Percentiles rank a stretch among this genome's conserved stretches.
phyloP scores from a whole-genome alignment of 2,888 invertebrate genomes.

The Boloria euphrosyne region DNA sequence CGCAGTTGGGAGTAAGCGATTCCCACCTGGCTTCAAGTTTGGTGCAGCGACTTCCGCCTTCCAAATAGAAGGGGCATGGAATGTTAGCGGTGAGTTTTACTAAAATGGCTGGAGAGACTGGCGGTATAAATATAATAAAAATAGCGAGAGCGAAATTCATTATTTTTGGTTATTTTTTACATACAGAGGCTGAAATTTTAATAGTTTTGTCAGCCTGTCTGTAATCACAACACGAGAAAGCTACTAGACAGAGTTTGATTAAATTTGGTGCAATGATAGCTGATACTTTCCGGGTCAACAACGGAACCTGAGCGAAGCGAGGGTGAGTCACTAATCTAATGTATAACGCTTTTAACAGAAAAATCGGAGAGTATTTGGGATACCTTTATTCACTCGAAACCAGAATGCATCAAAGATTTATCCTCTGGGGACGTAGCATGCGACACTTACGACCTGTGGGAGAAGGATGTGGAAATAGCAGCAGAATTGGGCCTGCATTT shows the following conservation, averaged over 20 bases:
- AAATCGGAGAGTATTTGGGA: constrained; percentile 33
- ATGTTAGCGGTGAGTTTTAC: constrained; percentile 55
- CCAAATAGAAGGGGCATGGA: constrained; percentile 70
- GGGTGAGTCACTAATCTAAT: no score
- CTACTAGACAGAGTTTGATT: no score
- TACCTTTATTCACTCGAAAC: constrained; percentile 17
- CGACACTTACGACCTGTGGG: constrained; percentile 3
- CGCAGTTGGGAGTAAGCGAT: constrained; percentile 27
- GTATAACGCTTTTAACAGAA: constrained; percentile 23
- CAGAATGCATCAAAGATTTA: constrained; percentile 2
- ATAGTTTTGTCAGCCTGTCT: no score
- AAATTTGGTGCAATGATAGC: no score
- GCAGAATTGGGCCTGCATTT: constrained; percentile 4
- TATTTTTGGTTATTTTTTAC: no score
- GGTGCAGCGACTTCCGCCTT: constrained; percentile 62
- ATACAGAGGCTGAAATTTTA: no score
- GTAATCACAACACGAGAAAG: no score
- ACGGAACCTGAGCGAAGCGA: no score
- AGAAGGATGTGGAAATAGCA: constrained; percentile 8
- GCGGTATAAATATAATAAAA: no score
- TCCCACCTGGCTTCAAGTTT: constrained; percentile 59
- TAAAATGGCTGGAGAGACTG: no score
- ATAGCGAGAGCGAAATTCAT: no score
- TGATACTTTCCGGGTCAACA: no score
- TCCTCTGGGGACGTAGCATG: not conserved